These are phyloP conservation scores for Dicyrtomina minuta DNA, from an alignment of 2,888 invertebrate species.

Conservation along the genomic window DNA sequence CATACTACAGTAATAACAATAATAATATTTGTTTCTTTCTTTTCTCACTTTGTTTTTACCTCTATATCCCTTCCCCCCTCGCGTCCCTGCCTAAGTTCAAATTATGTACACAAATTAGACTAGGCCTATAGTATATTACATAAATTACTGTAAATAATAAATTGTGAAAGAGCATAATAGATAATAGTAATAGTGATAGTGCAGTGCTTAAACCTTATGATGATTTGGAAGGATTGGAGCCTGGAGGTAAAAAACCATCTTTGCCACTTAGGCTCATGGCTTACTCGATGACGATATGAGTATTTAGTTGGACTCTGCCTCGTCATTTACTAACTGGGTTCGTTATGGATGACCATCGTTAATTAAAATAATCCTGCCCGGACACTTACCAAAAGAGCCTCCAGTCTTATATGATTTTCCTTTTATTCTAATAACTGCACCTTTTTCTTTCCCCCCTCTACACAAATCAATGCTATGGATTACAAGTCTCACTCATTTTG, in stretches of 20 bases:
- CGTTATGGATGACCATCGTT: constrained; percentile 47
- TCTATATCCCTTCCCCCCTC: not conserved
- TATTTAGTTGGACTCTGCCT: not conserved
- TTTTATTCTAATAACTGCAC: constrained; percentile 34
- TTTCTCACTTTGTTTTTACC: not conserved
- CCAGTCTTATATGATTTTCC: constrained; percentile 29
- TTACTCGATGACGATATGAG: not conserved
- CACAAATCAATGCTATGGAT: not conserved
- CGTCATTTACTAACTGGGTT: not conserved
- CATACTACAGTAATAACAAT: too few species aligned
- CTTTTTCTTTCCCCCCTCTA: constrained; percentile 10
- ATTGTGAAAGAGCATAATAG: not conserved
- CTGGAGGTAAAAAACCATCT: not conserved
- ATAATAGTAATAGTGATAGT: too few species aligned
- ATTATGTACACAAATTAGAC: not conserved
- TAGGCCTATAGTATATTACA: not conserved
- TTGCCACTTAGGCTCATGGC: not conserved
- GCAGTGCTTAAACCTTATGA: too few species aligned
- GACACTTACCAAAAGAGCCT: constrained; percentile 39
- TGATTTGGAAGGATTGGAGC: not conserved
- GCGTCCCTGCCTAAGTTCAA: not conserved
- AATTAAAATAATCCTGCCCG: constrained; percentile 48
- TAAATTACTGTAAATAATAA: not conserved
- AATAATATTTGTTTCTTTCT: constrained; percentile 1
- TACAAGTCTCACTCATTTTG: too few species aligned